Evolutionary conservation across 2,113 vertebrate species (phyloP).

Genomic region (Epinephelus fuscoguttatus): DNA sequence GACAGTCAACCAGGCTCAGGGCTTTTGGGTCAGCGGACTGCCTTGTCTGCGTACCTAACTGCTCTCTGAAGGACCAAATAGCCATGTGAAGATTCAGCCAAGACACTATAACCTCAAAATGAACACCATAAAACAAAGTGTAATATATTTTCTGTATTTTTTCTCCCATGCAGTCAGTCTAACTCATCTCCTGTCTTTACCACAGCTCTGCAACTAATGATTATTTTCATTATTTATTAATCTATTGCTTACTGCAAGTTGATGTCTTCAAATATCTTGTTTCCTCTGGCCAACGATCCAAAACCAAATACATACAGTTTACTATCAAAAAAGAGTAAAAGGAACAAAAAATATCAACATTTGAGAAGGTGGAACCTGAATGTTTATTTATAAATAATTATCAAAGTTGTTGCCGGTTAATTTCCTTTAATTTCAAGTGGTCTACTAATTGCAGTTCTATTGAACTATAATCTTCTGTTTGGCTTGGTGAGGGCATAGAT

Average conservation of each 20-base stretch:
- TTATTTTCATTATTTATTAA: not conserved
- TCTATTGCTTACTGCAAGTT: not conserved
- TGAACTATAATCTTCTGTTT: not conserved
- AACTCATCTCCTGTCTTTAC: not conserved
- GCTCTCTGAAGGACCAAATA: not conserved
- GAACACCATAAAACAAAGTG: not conserved
- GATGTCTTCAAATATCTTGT: not conserved
- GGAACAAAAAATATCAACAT: not conserved
- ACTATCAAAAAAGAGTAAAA: not conserved
- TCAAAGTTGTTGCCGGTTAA: too few relatives aligned
- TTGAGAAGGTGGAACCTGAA: not conserved
- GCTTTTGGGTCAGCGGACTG: conserved; percentile 48
- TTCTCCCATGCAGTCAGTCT: not conserved
- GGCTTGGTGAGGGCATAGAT: not conserved
- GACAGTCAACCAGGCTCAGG: conserved; percentile 49
- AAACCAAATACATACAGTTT: not conserved
- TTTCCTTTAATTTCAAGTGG: not conserved
- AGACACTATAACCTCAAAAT: not conserved
- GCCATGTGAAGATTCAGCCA: not conserved
- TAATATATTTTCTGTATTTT: not conserved
- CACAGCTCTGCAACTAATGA: not conserved
- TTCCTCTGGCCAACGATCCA: not conserved
- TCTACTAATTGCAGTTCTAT: not conserved
- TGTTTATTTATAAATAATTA: not conserved
- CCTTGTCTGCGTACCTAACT: conserved; percentile 15